phyloP scores from a whole-genome alignment of 2,888 invertebrate genomes.

The Nezara viridula region DNA sequence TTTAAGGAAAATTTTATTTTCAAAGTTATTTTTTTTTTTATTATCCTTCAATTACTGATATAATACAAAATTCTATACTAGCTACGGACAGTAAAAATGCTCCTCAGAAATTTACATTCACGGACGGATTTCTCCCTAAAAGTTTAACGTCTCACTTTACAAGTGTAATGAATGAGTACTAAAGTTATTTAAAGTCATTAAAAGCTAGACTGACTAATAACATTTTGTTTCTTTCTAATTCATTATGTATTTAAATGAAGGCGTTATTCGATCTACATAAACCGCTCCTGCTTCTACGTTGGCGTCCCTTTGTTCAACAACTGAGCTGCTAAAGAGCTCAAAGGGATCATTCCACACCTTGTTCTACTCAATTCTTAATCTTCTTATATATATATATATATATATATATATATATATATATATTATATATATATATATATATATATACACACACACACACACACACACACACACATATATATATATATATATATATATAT shows the following conservation, averaged over 20 bases:
- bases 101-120: constrained; percentile 5
- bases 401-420: background rate
- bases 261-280: constrained; percentile 53
- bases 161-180: constrained; percentile 52
- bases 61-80: background rate
- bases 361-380: background rate
- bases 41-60: too few species aligned
- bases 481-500: too few species aligned
- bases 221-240: constrained; percentile 55
- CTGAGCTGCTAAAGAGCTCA: background rate
- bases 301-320: background rate
- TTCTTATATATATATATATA: background rate
- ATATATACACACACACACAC: background rate
- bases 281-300: background rate
- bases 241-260: constrained; percentile 58
- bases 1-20: too few species aligned
- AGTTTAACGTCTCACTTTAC: constrained; percentile 54
- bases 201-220: constrained; percentile 41
- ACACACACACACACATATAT: too few species aligned
- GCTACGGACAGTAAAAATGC: background rate
- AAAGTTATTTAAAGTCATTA: constrained; percentile 50
- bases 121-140: constrained; percentile 25
- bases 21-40: too few species aligned
- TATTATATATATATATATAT: background rate
- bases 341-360: background rate